These are phyloP conservation scores for Notothenia coriiceps DNA, from an alignment of 2,113 vertebrate species.

Conservation along the genomic window DNA sequence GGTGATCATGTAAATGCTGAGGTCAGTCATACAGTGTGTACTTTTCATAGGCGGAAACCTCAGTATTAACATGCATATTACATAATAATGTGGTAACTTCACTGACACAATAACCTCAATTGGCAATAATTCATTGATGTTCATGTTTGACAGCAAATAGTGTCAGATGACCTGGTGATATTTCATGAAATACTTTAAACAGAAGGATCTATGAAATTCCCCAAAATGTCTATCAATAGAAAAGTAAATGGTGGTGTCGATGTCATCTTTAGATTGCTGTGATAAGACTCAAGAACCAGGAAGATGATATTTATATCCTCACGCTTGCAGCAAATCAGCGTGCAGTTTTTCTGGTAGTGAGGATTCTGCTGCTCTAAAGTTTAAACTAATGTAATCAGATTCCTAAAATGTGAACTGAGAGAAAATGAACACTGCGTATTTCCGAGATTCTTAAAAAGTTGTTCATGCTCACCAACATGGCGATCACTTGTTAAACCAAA, in stretches of 20 bases:
- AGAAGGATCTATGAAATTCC: not conserved
- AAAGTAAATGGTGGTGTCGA: not conserved
- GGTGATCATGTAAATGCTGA: conserved; percentile 60
- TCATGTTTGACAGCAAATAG: not conserved
- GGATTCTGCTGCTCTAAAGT: not conserved
- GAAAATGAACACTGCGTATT: not conserved
- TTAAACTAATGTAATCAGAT: not conserved
- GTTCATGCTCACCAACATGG: not conserved
- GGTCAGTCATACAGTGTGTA: conserved; percentile 54
- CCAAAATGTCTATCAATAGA: too few relatives aligned
- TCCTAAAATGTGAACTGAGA: not conserved
- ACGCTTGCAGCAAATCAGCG: not conserved
- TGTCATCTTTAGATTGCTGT: not conserved
- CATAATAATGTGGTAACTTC: conserved; percentile 32
- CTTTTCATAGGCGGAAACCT: conserved; percentile 57
- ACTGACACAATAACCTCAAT: conserved; percentile 42
- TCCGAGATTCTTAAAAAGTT: not conserved
- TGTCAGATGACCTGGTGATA: not conserved
- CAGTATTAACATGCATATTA: conserved; percentile 52
- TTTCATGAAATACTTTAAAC: not conserved
- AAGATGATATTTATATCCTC: not conserved
- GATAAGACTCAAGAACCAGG: not conserved
- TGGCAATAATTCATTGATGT: not conserved
- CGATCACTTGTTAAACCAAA: not conserved
- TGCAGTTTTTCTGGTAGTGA: not conserved